Conservation (phyloP, 2,888 invertebrate genomes). For the Brachyptera putata region DNA sequence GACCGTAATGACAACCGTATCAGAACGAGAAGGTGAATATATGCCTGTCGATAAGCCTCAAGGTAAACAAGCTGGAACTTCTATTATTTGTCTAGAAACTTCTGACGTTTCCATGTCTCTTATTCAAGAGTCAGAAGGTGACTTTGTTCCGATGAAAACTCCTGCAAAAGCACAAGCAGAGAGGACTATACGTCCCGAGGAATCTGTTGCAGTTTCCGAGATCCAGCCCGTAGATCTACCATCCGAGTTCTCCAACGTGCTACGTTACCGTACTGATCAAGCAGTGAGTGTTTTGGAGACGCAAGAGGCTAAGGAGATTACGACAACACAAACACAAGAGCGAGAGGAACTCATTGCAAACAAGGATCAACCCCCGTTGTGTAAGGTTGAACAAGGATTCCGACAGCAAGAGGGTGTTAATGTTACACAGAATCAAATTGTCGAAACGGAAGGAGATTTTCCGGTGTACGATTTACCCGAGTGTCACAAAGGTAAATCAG, state of each 20-base stretch:
- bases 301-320: conserved; percentile 59
- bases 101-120: conserved; percentile 55
- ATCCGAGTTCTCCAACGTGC: conserved; percentile 49
- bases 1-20: conserved; percentile 53
- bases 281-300: conserved; percentile 53
- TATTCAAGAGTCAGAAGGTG: conserved; percentile 64
- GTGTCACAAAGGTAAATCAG: conserved; percentile 49
- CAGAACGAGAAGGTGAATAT: conserved; percentile 57
- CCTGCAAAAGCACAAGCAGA: conserved; percentile 55
- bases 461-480: conserved; percentile 51
- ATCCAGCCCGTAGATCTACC: conserved; percentile 54
- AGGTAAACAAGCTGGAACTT: conserved; percentile 44
- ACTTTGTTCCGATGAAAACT: conserved; percentile 50
- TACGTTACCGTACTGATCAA: conserved; percentile 54
- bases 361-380: conserved; percentile 42
- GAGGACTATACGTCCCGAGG: conserved; percentile 53
- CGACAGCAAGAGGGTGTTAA: conserved; percentile 59
- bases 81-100: conserved; percentile 54
- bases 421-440: conserved; percentile 56
- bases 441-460: conserved; percentile 62
- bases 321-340: conserved; percentile 59
- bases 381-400: conserved; percentile 47
- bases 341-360: conserved; percentile 52
- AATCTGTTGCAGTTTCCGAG: conserved; percentile 59
- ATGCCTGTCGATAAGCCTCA: conserved; percentile 46